Percentiles rank a stretch among this genome's conserved stretches.
Evolutionary conservation across 2,797 vertebrate genomes (phyloP).

Genomic region (Peromyscus eremicus): DNA sequence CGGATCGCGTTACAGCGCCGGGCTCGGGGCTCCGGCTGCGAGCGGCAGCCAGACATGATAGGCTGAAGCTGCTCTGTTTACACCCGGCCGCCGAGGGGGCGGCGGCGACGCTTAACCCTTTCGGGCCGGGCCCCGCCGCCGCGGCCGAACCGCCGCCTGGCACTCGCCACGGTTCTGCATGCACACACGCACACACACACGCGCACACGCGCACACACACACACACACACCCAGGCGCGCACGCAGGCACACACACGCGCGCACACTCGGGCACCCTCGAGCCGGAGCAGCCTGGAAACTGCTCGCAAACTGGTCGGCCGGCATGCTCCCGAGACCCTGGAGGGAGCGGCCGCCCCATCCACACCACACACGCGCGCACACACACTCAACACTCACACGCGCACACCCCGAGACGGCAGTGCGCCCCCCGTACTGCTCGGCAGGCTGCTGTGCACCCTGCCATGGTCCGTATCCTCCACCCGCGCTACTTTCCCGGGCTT

Average conservation of each 20-base stretch:
- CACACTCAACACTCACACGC: background rate
- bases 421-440: background rate
- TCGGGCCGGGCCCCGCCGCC: constrained; percentile 69
- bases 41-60: constrained; percentile 92
- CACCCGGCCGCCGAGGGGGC: constrained; percentile 86
- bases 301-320: background rate
- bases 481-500: constrained; percentile 19
- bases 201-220: background rate
- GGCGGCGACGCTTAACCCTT: constrained; percentile 87
- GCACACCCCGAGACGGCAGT: background rate
- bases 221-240: background rate
- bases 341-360: background rate
- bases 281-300: background rate
- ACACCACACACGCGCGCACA: background rate
- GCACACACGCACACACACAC: background rate
- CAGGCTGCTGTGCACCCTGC: background rate
- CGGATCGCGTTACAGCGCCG: constrained; percentile 93
- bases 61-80: constrained; percentile 92
- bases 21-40: constrained; percentile 87
- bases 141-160: background rate
- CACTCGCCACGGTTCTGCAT: background rate
- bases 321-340: background rate
- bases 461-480: background rate
- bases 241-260: background rate
- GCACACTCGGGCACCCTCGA: background rate